Conservation (phyloP, 2,888 invertebrate genomes). For the Falcaria lacertinaria region DNA sequence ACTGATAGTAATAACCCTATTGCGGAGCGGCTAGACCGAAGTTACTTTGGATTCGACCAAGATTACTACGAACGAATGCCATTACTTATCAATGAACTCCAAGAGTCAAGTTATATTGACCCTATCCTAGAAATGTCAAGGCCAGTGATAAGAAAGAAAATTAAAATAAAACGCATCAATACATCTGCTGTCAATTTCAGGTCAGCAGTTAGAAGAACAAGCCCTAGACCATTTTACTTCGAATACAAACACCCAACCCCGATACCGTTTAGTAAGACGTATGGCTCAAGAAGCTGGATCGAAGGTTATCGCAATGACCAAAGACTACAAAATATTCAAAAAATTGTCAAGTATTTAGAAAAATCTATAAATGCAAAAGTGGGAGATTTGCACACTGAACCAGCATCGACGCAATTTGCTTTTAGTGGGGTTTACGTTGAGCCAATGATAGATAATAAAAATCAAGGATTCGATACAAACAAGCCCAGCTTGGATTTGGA, state of each 20-base stretch:
- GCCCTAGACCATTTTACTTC: slow-evolving; percentile 74
- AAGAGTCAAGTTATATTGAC: slow-evolving; percentile 61
- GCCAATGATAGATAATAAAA: slow-evolving; percentile 38
- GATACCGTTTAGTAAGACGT: slow-evolving; percentile 58
- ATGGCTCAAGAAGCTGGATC: slow-evolving; percentile 60
- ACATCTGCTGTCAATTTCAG: slow-evolving; percentile 28
- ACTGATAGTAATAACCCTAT: slow-evolving; percentile 44
- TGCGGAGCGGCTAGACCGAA: slow-evolving; percentile 64
- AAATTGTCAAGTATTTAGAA: slow-evolving; percentile 67
- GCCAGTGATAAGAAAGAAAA: slow-evolving; percentile 22
- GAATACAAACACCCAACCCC: slow-evolving; percentile 62
- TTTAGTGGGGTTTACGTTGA: slow-evolving; percentile 65
- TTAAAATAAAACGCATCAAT: slow-evolving; percentile 20
- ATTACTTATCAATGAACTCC: slow-evolving; percentile 66
- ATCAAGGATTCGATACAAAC: slow-evolving; percentile 10
- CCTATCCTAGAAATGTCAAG: slow-evolving; percentile 37
- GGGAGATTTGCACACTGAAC: slow-evolving; percentile 51
- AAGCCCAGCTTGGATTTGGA: slow-evolving; percentile 21
- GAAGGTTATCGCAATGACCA: slow-evolving; percentile 68
- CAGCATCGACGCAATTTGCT: slow-evolving; percentile 50
- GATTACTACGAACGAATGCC: slow-evolving; percentile 74
- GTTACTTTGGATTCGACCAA: slow-evolving; percentile 66
- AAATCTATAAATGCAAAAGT: slow-evolving; percentile 68
- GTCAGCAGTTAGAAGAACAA: slow-evolving; percentile 53
- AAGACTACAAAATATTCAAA: slow-evolving; percentile 63